Evolutionary conservation across 2,113 vertebrate species (phyloP).

Genomic region (Bubo scandiacus): DNA sequence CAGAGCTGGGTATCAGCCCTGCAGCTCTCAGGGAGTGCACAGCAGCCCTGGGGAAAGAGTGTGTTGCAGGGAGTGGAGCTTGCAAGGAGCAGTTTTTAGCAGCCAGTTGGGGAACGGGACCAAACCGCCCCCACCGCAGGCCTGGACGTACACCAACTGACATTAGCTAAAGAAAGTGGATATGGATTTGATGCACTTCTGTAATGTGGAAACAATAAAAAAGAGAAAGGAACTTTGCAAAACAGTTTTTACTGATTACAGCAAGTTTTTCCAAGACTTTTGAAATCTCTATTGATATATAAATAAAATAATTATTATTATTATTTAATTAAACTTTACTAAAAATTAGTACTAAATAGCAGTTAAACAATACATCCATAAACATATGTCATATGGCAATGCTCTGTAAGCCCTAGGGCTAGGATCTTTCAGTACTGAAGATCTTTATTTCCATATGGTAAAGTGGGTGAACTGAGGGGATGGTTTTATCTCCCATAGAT

Average conservation of each 20-base stretch:
- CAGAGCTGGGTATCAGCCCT: neutral
- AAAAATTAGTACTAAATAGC: neutral
- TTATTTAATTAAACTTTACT: neutral
- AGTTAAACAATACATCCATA: neutral
- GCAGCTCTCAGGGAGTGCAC: neutral
- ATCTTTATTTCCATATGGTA: neutral
- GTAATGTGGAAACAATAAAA: neutral
- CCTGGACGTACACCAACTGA: neutral
- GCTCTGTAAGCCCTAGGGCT: neutral
- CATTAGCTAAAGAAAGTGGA: neutral
- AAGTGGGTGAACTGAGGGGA: neutral
- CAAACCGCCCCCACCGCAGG: neutral
- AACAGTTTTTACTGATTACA: neutral
- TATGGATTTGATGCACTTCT: neutral
- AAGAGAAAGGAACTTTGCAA: neutral
- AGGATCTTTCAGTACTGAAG: neutral
- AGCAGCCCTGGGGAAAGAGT: fast-evolving
- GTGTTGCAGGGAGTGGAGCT: fast-evolving
- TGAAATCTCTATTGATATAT: neutral
- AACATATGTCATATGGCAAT: neutral
- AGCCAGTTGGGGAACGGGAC: neutral
- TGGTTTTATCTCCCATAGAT: neutral
- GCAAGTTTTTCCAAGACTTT: neutral
- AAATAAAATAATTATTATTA: neutral
- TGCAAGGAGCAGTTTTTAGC: neutral